A percentile compares a stretch with the other conserved stretches of the same genome.
phyloP scores from a whole-genome alignment of 2,888 invertebrate genomes.

The Petrolisthes cinctipes region DNA sequence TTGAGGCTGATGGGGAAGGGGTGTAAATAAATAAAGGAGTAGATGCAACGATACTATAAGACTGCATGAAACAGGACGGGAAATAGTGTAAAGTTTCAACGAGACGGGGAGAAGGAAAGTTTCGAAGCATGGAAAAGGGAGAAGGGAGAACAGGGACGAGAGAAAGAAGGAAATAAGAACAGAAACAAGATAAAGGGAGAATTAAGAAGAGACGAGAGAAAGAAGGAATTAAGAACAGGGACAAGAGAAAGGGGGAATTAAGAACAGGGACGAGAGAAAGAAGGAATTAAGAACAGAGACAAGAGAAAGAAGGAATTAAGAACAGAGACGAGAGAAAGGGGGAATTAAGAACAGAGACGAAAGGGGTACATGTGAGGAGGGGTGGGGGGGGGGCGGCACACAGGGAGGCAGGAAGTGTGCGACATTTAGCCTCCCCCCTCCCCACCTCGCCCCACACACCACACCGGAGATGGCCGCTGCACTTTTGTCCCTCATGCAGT shows the following conservation, averaged over 20 bases:
- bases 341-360: not conserved
- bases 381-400: not conserved
- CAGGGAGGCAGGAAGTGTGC: slow-evolving; percentile 14
- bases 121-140: no score
- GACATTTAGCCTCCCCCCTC: not conserved
- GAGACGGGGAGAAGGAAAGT: no score
- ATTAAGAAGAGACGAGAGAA: not conserved
- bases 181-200: not conserved
- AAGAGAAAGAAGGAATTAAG: not conserved
- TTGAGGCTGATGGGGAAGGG: no score
- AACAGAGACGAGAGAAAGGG: not conserved
- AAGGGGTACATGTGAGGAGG: not conserved
- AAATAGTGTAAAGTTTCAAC: no score
- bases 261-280: not conserved
- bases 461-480: slow-evolving; percentile 45
- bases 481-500: slow-evolving; percentile 38
- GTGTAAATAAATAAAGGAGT: no score
- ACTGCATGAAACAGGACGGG: no score
- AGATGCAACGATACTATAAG: no score
- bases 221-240: no score
- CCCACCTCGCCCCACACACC: slow-evolving; percentile 6
- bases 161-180: no score
- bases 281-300: not conserved
- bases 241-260: no score
- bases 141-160: no score